These are phyloP conservation scores for Sinopyrophorus schimmeli DNA, from an alignment of 2,888 invertebrate genomes.

Conservation along the genomic window DNA sequence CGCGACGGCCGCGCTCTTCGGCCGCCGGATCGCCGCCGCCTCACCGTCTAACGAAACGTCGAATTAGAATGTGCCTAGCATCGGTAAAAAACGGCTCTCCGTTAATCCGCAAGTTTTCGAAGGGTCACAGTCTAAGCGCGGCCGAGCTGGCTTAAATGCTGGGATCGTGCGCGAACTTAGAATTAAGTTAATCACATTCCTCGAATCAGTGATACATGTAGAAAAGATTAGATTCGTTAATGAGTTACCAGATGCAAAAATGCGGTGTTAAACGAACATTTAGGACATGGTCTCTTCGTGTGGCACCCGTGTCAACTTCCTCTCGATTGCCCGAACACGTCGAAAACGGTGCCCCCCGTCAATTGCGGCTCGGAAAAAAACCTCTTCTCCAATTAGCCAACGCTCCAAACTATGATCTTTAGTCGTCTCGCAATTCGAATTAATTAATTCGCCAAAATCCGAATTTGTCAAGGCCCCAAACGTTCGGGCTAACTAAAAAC, in stretches of 20 bases:
- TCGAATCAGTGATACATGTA: slow-evolving; percentile 43
- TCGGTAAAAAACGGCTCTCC: slow-evolving; percentile 46
- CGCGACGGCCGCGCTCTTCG: slow-evolving; percentile 27
- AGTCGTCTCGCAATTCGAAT: no score
- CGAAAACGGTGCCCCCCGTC: no score
- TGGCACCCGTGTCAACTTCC: no score
- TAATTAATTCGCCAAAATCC: no score
- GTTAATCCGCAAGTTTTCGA: slow-evolving; percentile 39
- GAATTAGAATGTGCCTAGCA: slow-evolving; percentile 52
- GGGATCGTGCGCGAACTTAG: slow-evolving; percentile 38
- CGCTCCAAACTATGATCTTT: no score
- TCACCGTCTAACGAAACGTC: slow-evolving; percentile 44
- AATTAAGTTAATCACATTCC: slow-evolving; percentile 49
- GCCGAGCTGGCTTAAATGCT: slow-evolving; percentile 33
- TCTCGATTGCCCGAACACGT: background rate
- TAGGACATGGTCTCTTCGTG: slow-evolving; percentile 39
- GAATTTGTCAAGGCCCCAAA: background rate
- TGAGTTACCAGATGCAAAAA: slow-evolving; percentile 40
- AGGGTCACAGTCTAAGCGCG: slow-evolving; percentile 46
- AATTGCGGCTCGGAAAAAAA: background rate
- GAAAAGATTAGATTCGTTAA: slow-evolving; percentile 33
- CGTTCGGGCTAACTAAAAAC: no score
- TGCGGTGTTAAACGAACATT: slow-evolving; percentile 46
- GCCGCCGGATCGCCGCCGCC: slow-evolving; percentile 13
- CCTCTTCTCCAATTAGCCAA: no score